Conservation (phyloP, 1,140 invertebrate species). For the Heliconius nattereri region DNA sequence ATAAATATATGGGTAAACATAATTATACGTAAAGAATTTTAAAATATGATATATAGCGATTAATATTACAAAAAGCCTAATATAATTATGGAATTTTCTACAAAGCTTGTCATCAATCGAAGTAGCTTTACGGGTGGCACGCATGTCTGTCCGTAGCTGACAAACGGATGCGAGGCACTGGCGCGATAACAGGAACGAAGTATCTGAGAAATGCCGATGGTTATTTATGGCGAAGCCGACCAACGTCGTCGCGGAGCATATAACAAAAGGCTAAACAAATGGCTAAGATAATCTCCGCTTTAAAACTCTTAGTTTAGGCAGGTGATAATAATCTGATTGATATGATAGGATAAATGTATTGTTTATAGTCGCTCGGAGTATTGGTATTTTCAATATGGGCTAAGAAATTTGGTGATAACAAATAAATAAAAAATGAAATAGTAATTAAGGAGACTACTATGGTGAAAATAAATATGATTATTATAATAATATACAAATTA, state of each 20-base stretch:
- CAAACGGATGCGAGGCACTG: constrained; percentile 70
- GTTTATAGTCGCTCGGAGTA: neutral
- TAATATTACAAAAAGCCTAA: neutral
- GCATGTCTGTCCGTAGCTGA: constrained; percentile 69
- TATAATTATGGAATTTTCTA: constrained; percentile 1
- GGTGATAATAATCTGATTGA: constrained; percentile 39
- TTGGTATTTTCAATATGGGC: neutral
- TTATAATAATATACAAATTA: neutral
- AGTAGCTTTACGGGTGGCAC: constrained; percentile 69
- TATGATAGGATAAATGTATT: constrained; percentile 26
- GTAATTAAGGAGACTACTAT: no score
- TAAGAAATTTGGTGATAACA: neutral
- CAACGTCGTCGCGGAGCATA: constrained; percentile 55
- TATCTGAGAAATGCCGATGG: constrained; percentile 74
- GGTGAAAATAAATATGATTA: neutral
- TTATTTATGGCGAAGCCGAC: constrained; percentile 71
- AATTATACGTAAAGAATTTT: neutral
- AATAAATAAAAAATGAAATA: no score
- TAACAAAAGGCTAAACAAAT: constrained; percentile 78
- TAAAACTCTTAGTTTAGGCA: constrained; percentile 48
- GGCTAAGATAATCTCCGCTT: constrained; percentile 67
- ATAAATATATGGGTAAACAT: neutral
- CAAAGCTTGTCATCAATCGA: constrained; percentile 17
- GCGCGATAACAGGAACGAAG: constrained; percentile 69
- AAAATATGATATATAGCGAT: neutral